These are phyloP conservation scores for Ruditapes philippinarum DNA, from an alignment of 1,140 invertebrate species.

Conservation along the genomic window DNA sequence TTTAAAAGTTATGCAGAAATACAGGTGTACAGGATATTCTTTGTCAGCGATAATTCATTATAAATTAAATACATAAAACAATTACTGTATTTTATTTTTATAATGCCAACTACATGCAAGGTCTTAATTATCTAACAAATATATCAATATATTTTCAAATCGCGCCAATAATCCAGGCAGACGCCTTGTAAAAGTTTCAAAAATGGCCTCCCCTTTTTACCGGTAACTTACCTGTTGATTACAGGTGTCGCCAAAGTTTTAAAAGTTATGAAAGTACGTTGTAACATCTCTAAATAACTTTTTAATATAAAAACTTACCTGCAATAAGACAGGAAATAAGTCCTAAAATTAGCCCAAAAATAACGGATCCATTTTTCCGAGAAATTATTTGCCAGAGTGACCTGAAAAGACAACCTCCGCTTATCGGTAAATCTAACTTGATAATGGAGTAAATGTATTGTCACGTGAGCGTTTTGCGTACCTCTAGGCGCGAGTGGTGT, in stretches of 20 bases:
- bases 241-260: slow-evolving; percentile 31
- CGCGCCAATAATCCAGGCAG: not conserved
- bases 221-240: slow-evolving; percentile 25
- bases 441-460: slow-evolving; percentile 10
- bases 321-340: not conserved
- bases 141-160: not conserved
- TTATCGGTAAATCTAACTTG: not conserved
- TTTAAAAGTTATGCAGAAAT: not conserved
- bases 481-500: slow-evolving; percentile 29
- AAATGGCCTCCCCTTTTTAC: slow-evolving; percentile 11
- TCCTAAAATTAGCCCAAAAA: not conserved
- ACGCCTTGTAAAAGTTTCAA: not conserved
- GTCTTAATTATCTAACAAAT: too few species aligned
- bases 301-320: not conserved
- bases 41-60: too few species aligned
- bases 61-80: too few species aligned
- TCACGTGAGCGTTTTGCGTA: slow-evolving; percentile 24
- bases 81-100: too few species aligned
- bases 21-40: too few species aligned
- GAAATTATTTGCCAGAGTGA: slow-evolving; percentile 13
- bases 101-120: too few species aligned
- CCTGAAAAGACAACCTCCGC: slow-evolving; percentile 16
- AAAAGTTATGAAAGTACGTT: slow-evolving; percentile 23
- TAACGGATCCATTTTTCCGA: slow-evolving; percentile 6
- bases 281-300: not conserved